Percentiles rank a stretch among this genome's conserved stretches.
phyloP scores from a whole-genome alignment of 2,113 vertebrate genomes.

The Otolemur garnettii region DNA sequence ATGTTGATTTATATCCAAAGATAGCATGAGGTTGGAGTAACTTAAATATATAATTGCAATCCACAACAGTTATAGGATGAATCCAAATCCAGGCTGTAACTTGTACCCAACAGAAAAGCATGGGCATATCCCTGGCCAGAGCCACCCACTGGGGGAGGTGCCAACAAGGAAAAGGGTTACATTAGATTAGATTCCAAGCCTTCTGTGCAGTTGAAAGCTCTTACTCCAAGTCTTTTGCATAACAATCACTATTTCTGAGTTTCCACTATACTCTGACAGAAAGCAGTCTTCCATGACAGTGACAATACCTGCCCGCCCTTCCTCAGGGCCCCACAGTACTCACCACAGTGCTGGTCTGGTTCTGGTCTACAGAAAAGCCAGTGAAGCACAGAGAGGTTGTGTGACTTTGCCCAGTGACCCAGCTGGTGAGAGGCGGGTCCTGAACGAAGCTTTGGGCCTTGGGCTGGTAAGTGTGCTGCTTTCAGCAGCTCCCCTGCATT shows the following conservation, averaged over 20 bases:
- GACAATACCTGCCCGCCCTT: fast-evolving
- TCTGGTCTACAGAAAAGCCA: fast-evolving
- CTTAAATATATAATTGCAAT: too few species aligned
- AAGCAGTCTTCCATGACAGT: not conserved
- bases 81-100: fast-evolving
- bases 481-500: not conserved
- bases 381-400: too few species aligned
- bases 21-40: not conserved
- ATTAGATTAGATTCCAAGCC: too few species aligned
- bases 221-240: not conserved
- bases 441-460: not conserved
- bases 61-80: not conserved
- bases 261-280: fast-evolving
- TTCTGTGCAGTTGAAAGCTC: fast-evolving
- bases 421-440: not conserved
- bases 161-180: not conserved
- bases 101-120: fast-evolving
- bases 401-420: fast-evolving
- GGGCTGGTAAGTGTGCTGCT: not conserved
- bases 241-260: not conserved
- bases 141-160: fast-evolving
- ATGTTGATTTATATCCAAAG: not conserved
- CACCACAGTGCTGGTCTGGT: fast-evolving
- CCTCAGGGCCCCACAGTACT: fast-evolving
- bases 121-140: not conserved